Evolutionary conservation across 2,888 invertebrate species (phyloP).

Genomic region (Clitarchus hookeri): DNA sequence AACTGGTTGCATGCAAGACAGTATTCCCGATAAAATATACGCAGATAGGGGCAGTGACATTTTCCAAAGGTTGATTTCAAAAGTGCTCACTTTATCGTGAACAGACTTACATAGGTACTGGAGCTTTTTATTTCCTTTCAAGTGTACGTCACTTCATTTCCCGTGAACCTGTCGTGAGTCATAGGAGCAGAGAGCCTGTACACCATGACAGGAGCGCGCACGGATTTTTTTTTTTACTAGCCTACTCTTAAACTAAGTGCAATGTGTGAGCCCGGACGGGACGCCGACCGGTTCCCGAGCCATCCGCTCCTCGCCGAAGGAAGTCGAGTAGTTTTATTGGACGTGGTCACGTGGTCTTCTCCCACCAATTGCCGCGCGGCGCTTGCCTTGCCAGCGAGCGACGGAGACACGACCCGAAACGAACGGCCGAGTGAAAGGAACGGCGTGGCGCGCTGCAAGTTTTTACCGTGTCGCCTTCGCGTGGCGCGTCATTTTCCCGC

Average conservation of each 20-base stretch:
- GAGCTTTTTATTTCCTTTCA: too few species aligned
- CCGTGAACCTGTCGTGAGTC: not conserved
- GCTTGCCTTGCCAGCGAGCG: not conserved
- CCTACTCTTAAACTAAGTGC: too few species aligned
- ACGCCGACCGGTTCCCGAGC: not conserved
- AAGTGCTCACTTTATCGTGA: too few species aligned
- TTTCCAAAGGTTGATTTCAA: too few species aligned
- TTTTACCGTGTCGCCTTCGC: not conserved
- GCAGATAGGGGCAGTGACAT: too few species aligned
- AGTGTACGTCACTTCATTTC: not conserved
- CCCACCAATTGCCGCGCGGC: not conserved
- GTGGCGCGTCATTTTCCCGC: not conserved
- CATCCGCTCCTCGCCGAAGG: not conserved
- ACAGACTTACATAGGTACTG: too few species aligned
- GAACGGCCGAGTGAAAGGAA: conserved; percentile 22
- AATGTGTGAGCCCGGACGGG: too few species aligned
- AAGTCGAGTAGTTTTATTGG: conserved; percentile 22
- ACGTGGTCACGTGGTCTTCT: conserved; percentile 25
- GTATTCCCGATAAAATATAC: too few species aligned
- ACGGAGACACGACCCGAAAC: not conserved
- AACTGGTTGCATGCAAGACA: too few species aligned
- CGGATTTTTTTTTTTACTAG: too few species aligned
- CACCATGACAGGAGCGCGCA: not conserved
- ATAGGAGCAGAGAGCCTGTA: not conserved
- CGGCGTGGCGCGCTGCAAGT: not conserved